phyloP scores from a whole-genome alignment of 2,113 vertebrate genomes.

The Salvator merianae region DNA sequence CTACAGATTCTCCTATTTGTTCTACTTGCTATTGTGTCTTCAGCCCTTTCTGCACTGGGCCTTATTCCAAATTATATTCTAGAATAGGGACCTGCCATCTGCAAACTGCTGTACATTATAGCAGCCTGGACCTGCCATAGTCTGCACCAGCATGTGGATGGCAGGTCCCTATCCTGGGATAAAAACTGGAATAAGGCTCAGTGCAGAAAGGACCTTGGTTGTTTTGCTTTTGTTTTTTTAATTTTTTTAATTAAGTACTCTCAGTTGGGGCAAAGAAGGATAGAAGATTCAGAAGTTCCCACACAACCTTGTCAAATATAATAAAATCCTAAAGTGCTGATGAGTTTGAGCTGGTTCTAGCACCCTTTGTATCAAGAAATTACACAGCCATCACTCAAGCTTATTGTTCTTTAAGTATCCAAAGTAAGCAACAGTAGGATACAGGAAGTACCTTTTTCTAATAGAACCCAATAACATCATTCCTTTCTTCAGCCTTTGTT shows the following conservation, averaged over 20 bases:
- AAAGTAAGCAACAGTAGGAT: conserved; percentile 54
- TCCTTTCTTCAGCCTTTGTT: conserved; percentile 53
- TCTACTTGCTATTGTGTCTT: neutral
- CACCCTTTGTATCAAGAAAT: conserved; percentile 71
- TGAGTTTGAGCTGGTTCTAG: conserved; percentile 71
- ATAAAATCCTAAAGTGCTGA: conserved; percentile 75
- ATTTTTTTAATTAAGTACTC: conserved; percentile 20
- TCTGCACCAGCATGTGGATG: too few relatives aligned
- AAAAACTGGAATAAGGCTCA: too few relatives aligned
- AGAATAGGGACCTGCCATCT: too few relatives aligned
- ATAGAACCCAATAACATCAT: conserved; percentile 49
- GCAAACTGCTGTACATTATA: too few relatives aligned
- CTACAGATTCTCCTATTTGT: neutral
- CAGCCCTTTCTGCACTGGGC: too few relatives aligned
- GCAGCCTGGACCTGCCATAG: too few relatives aligned
- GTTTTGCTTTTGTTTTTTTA: conserved; percentile 6
- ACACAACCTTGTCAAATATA: conserved; percentile 66
- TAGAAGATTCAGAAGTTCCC: conserved; percentile 72
- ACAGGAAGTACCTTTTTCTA: conserved; percentile 41
- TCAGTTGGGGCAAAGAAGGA: conserved; percentile 35
- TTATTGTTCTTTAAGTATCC: conserved; percentile 59
- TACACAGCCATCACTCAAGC: conserved; percentile 64
- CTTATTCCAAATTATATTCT: too few relatives aligned
- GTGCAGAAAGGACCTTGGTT: neutral
- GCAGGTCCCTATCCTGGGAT: too few relatives aligned